Evolutionary conservation across 2,113 vertebrate species (phyloP).

Genomic region (Pelobates fuscus): DNA sequence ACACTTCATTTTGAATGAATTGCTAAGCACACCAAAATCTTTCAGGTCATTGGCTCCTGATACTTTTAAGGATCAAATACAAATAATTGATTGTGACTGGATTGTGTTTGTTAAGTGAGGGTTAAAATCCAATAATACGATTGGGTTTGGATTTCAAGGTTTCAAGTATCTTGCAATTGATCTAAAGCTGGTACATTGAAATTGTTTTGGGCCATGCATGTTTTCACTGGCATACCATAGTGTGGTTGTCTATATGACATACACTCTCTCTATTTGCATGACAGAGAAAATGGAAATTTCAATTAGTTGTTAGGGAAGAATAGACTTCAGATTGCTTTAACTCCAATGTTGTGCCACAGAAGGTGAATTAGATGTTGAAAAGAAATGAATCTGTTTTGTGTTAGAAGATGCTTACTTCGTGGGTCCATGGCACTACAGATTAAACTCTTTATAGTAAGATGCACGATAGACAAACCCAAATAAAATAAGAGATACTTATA

Average conservation of each 20-base stretch:
- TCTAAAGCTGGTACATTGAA: conserved; percentile 49
- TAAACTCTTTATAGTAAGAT: conserved; percentile 10
- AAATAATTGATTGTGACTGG: conserved; percentile 50
- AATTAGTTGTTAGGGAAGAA: conserved; percentile 39
- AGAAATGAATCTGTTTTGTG: conserved; percentile 36
- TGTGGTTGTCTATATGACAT: conserved; percentile 10
- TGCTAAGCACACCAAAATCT: conserved; percentile 47
- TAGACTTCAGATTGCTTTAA: conserved; percentile 48
- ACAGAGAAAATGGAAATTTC: conserved; percentile 42
- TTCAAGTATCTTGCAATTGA: conserved; percentile 43
- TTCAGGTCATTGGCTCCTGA: conserved; percentile 48
- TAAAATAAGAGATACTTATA: no score
- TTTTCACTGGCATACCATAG: conserved; percentile 26
- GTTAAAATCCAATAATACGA: conserved; percentile 49
- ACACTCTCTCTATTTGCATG: conserved; percentile 43
- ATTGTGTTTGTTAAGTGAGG: conserved; percentile 50
- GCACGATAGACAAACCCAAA: conserved; percentile 9
- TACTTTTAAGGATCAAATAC: conserved; percentile 41
- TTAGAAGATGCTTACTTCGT: conserved; percentile 21
- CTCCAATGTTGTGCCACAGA: conserved; percentile 39
- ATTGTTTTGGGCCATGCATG: conserved; percentile 41
- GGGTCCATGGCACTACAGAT: neutral
- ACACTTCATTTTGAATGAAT: conserved; percentile 40
- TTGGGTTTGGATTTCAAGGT: conserved; percentile 47
- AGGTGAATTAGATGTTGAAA: conserved; percentile 40